Base-by-base conservation (phyloP, 2,888 invertebrate genomes). In the Masnerella sp. region DNA sequence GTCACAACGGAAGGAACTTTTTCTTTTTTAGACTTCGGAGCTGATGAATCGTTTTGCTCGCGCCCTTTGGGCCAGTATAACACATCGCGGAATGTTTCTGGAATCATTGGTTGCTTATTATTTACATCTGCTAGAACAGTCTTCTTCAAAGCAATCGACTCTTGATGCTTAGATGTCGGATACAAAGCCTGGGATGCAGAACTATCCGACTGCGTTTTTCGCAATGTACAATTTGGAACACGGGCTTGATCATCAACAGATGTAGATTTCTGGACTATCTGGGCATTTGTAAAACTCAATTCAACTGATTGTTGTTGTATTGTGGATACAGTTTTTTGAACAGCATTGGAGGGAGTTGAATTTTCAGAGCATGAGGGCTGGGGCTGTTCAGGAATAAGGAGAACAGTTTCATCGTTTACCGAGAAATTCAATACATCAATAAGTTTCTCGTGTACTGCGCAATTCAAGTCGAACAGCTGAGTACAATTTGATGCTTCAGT, bases 11-110 rank as follows among this genome's bases (percentile, higher is more conserved):
- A 15, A 49, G 18, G 49, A 49, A 49, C 11, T 42, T 42, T n/a
- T 40, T 40, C 14, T 5, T 40, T 40, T 18, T 40, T 9, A 14
- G 36, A 14, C n/a, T 40, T 40, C 18, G 5, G 9, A n/a, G 40
- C 18, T 9, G 17, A 12, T 40, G n/a, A 40, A 40, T 18, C 40
- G 1, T 12, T 40, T 18, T 17, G 8, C 5, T 8, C 18, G 18
- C n/a, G 5, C n/a, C 34, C 34, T 20, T 49, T 49, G 12, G 49
- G 49, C 34, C 49, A 49, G 15, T 18, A 40, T 22, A 40, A 7
- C 22, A 34, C n/a, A 17, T 54, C 11, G 15, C 20, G 20, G n/a
- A 54, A 40, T 40, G 54, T 18, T 17, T 32, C 49, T 14, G 49
- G 49, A 18, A 34, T 34, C 4, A 1, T 3, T 11, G 49, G 32